Conservation (phyloP, 2,113 vertebrate genomes). For the Colossoma macropomum region DNA sequence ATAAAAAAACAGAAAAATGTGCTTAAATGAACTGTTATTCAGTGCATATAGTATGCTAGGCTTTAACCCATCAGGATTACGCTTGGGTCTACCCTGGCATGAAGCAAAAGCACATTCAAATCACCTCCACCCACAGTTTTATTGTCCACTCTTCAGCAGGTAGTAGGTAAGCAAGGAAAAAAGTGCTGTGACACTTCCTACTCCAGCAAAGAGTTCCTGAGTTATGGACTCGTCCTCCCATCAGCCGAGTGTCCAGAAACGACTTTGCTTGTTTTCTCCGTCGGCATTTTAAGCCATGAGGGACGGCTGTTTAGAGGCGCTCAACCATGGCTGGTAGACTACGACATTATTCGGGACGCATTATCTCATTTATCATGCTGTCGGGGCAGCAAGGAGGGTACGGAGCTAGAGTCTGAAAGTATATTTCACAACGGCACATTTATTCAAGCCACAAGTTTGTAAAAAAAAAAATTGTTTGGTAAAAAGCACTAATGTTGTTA, state of each 20-base stretch:
- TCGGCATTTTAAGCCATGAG: slow-evolving; percentile 29
- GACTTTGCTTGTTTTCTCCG: slow-evolving; percentile 24
- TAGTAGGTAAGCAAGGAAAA: slow-evolving; percentile 13
- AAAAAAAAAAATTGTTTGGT: not conserved
- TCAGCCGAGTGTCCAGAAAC: slow-evolving; percentile 25
- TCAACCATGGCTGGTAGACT: slow-evolving; percentile 53
- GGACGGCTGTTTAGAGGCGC: slow-evolving; percentile 34
- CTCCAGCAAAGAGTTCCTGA: not conserved
- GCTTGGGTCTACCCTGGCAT: slow-evolving; percentile 56
- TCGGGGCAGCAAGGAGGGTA: not conserved
- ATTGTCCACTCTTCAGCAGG: slow-evolving; percentile 22
- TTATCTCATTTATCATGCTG: slow-evolving; percentile 57
- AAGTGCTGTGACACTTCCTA: slow-evolving; percentile 15
- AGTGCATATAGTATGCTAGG: not conserved
- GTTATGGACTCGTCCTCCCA: slow-evolving; percentile 45
- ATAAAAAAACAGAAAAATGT: not conserved
- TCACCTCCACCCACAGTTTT: slow-evolving; percentile 21
- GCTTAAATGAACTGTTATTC: not conserved
- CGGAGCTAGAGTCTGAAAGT: not conserved
- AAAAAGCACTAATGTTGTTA: too few relatives aligned
- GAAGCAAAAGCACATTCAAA: slow-evolving; percentile 45
- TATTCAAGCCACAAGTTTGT: not conserved
- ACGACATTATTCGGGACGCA: slow-evolving; percentile 36
- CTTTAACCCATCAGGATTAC: not conserved
- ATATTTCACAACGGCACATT: not conserved